Conservation (phyloP, 2,888 invertebrate species). For the Parascotia fuliginaria region DNA sequence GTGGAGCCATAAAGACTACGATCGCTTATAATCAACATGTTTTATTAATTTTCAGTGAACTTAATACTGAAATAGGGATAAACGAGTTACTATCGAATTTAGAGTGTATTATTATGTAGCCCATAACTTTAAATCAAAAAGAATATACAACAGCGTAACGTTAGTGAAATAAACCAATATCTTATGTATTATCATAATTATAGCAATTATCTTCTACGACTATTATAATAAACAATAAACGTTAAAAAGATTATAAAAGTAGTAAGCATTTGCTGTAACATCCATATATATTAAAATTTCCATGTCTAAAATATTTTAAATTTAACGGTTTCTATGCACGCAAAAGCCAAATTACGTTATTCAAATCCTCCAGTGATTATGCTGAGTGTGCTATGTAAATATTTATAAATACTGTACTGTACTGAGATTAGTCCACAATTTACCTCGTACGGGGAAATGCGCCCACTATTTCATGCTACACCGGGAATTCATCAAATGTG, state of each 20-base stretch:
- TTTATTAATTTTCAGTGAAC: background rate
- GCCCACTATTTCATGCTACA: slow-evolving; percentile 48
- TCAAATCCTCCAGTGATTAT: slow-evolving; percentile 30
- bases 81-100: no score
- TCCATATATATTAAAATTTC: background rate
- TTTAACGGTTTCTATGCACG: slow-evolving; percentile 39
- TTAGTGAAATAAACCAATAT: no score
- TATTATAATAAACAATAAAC: background rate
- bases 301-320: slow-evolving; percentile 33
- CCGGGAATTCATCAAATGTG: slow-evolving; percentile 52
- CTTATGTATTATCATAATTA: no score
- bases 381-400: slow-evolving; percentile 32
- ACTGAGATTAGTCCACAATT: slow-evolving; percentile 35
- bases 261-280: background rate
- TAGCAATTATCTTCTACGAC: no score
- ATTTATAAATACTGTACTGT: slow-evolving; percentile 37
- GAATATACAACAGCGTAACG: no score
- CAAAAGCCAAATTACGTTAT: slow-evolving; percentile 45
- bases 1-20: slow-evolving; percentile 7
- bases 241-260: background rate
- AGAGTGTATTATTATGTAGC: no score
- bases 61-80: background rate
- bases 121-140: no score
- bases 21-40: background rate
- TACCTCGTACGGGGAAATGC: slow-evolving; percentile 29